phyloP scores from a whole-genome alignment of 2,888 invertebrate genomes.

The Calliphora vomitoria region DNA sequence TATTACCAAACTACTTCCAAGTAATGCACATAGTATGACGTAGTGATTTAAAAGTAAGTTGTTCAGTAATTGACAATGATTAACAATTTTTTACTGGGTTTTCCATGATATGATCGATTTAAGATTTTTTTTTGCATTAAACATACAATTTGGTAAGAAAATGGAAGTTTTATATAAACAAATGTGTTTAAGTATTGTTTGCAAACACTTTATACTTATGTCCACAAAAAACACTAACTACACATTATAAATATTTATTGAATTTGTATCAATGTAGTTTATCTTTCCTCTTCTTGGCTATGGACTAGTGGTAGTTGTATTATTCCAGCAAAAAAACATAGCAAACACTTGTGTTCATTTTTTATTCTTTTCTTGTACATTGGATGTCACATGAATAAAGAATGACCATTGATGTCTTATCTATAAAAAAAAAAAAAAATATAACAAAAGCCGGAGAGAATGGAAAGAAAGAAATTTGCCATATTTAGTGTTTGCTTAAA shows the following conservation, averaged over 20 bases:
- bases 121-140: too few species aligned
- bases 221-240: background rate
- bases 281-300: background rate
- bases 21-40: too few species aligned
- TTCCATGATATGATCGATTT: too few species aligned
- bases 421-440: background rate
- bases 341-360: background rate
- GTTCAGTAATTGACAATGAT: too few species aligned
- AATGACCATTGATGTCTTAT: constrained; percentile 42
- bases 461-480: constrained; percentile 24
- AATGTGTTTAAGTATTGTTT: background rate
- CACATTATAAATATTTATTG: constrained; percentile 17
- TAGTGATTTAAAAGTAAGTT: too few species aligned
- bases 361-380: background rate
- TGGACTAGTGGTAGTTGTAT: background rate
- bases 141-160: too few species aligned
- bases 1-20: too few species aligned
- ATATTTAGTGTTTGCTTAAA: constrained; percentile 35
- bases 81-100: too few species aligned
- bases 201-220: background rate
- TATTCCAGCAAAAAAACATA: background rate
- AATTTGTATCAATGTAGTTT: background rate
- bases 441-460: background rate
- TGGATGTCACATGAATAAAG: constrained; percentile 48
- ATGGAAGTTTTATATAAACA: background rate